A percentile compares a stretch with the other conserved stretches of the same genome.
Evolutionary conservation across 92 coral and sea anemone genomes (phyloP).

Genomic region (Phymanthus crucifer): DNA sequence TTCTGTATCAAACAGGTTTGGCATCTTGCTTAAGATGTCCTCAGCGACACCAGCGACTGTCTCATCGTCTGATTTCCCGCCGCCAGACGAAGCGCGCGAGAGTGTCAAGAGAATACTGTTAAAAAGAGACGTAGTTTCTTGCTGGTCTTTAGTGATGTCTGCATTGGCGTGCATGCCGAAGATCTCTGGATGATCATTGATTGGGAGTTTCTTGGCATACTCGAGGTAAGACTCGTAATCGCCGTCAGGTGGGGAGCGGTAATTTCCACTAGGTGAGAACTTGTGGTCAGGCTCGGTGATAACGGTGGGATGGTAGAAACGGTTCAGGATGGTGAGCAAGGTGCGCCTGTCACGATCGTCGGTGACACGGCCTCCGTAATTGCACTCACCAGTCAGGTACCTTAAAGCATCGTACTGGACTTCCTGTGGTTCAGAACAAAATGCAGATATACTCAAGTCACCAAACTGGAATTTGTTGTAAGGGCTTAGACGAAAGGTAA

Average conservation of each 20-base stretch:
- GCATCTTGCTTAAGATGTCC: slow-evolving; percentile 89
- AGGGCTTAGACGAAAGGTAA: too few relatives aligned
- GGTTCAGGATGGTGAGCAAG: slow-evolving; percentile 83
- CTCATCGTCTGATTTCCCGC: slow-evolving; percentile 96
- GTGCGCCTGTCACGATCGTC: slow-evolving; percentile 98
- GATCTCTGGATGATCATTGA: slow-evolving; percentile 91
- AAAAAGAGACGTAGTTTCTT: slow-evolving; percentile 80
- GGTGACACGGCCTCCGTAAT: slow-evolving; percentile 98
- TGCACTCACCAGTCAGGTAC: slow-evolving; percentile 98
- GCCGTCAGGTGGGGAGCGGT: slow-evolving; percentile 87
- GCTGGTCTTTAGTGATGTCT: slow-evolving; percentile 96
- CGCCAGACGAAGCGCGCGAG: slow-evolving; percentile 93
- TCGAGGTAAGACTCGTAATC: slow-evolving; percentile 94
- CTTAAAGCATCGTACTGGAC: slow-evolving; percentile 90
- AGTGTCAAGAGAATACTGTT: slow-evolving; percentile 91
- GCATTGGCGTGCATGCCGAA: slow-evolving; percentile 99
- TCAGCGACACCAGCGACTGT: slow-evolving; percentile 86
- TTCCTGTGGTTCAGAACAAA: too few relatives aligned
- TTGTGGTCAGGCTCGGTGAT: slow-evolving; percentile 61
- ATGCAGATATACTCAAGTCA: too few relatives aligned
- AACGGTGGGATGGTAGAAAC: slow-evolving; percentile 72
- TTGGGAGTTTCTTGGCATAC: slow-evolving; percentile 84
- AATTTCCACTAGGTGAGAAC: slow-evolving; percentile 93
- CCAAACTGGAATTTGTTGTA: too few relatives aligned
- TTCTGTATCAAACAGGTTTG: slow-evolving; percentile 88